Evolutionary conservation across 2,113 vertebrate genomes (phyloP).

Genomic region (Thalassarche chlororhynchos): DNA sequence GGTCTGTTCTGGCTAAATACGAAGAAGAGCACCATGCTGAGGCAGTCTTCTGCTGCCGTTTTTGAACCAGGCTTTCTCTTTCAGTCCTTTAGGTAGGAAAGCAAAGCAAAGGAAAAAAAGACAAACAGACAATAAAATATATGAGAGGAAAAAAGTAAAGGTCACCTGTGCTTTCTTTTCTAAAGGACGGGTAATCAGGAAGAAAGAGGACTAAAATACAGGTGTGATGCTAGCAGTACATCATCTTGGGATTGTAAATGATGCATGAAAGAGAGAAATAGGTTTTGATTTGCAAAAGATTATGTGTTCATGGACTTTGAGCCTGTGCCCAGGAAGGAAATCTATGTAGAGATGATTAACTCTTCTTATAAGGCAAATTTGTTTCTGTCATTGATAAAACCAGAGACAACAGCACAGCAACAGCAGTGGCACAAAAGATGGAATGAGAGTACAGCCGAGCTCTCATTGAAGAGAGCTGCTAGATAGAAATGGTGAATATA

Average conservation of each 20-base stretch:
- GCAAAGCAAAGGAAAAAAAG: not conserved
- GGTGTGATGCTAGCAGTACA: slow-evolving; percentile 13
- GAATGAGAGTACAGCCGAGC: not conserved
- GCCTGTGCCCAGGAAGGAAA: not conserved
- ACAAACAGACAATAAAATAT: not conserved
- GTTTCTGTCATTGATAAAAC: slow-evolving; percentile 38
- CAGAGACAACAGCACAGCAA: not conserved
- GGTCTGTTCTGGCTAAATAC: not conserved
- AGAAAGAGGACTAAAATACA: slow-evolving; percentile 13
- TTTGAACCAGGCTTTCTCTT: not conserved
- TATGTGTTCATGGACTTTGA: slow-evolving; percentile 40
- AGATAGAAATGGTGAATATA: not conserved
- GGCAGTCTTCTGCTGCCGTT: not conserved
- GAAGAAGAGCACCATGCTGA: not conserved
- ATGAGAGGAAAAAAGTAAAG: not conserved
- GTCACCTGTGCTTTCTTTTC: slow-evolving; percentile 27
- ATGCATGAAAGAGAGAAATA: slow-evolving; percentile 40
- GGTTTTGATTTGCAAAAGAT: slow-evolving; percentile 52
- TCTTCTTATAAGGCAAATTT: slow-evolving; percentile 1
- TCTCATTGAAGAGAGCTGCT: not conserved
- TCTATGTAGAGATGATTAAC: slow-evolving; percentile 15
- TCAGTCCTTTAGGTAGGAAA: not conserved
- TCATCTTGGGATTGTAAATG: slow-evolving; percentile 23
- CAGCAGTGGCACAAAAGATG: not conserved
- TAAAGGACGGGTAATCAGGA: not conserved